Base-by-base conservation (phyloP, 2,797 vertebrate genomes). In the Alcedo atthis region DNA sequence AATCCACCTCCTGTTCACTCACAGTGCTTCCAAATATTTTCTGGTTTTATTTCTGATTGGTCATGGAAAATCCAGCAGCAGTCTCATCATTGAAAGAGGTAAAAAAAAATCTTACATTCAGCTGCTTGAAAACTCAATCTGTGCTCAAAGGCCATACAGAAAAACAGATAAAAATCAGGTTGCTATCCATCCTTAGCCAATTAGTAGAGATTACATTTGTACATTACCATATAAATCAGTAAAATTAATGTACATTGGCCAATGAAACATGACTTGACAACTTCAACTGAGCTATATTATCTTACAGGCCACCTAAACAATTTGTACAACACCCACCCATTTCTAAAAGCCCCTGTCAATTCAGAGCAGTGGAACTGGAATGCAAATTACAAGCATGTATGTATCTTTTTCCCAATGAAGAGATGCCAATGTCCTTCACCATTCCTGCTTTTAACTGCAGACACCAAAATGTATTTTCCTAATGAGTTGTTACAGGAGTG, bases 281-380 rank as follows among this genome's bases (percentile, higher is more conserved):
- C 22, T 49, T 76, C 42, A 21, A 48, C 14, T 73, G 37, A 83
- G 22, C 51, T 70, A 5, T 46, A 25, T 25, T 48, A 45, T 33
- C 54, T 62, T 35, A 43, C 19, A 83, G 25, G 28, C 37, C 45
- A 92, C 25, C 21, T 80, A 26, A 40, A 80, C 12, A 68, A 43
- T 33, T 58, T 63, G 61, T 48, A 13, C 6, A 81, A 75, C 19
- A 61, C 3, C 25, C n/a, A n/a, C 3, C 25, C 45, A 35, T 17
- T 21, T 80, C 43, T 8, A 33, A 66, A 53, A 57, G 15, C 30
- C 4, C 42, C 1, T 15, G 55, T 9, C 48, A 43, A 81, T 77
- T 76, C 59, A 92, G 83, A 95, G 67, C 83, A 93, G 84, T 76
- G 81, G 78, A 92, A 89, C 57, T 28, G 46, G 48, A 89, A 76